Base-by-base conservation (phyloP, 1,140 invertebrate genomes). In the Venustaconcha ellipsiformis region DNA sequence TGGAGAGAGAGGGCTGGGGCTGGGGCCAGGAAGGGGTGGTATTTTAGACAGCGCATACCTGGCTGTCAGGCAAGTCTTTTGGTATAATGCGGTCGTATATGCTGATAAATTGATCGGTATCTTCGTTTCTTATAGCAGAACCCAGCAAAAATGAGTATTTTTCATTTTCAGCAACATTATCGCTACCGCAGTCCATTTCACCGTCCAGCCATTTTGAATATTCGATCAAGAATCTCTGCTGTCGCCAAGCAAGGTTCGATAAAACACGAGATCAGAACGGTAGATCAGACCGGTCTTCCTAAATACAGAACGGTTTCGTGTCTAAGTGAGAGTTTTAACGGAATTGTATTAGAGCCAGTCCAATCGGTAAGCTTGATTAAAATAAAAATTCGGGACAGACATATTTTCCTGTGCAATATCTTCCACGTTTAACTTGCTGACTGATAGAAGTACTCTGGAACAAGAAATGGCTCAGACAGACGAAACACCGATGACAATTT, bases 101-200 rank as follows among this genome's bases (percentile, higher is more conserved):
- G 64, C 74, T 80, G 58, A 86, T 80, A 78, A 86, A 83, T 66
- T 86, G 83, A 67, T 86, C 82, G 23, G 78, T 58, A 68, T 85
- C 85, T 78, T 84, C 79, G 78, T 84, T 85, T 76, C 80, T 82
- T 26, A 86, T 78, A 72, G 85, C 85, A 79, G 82, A 83, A 78
- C 83, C 85, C 66, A 86, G 73, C 17, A 86, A 79, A 78, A 86
- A 84, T 73, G 83, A 82, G 75, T 84, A 86, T 77, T 82, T 85
- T 77, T 78, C 79, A 62, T 79, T 81, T 78, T 84, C 83, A 78
- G 82, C 80, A 77, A 82, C 80, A 82, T 82, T 80, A 80, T 82
- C 79, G 70, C 62, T 76, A 72, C 78, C 72, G 68, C 72, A 76
- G 82, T 86, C 85, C 85, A 86, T 86, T 80, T 86, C 84, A 79